Evolutionary conservation across 2,888 invertebrate species (phyloP), one percentile per base, ranked within the genome.

Genomic region (Dendrolimus houi): DNA sequence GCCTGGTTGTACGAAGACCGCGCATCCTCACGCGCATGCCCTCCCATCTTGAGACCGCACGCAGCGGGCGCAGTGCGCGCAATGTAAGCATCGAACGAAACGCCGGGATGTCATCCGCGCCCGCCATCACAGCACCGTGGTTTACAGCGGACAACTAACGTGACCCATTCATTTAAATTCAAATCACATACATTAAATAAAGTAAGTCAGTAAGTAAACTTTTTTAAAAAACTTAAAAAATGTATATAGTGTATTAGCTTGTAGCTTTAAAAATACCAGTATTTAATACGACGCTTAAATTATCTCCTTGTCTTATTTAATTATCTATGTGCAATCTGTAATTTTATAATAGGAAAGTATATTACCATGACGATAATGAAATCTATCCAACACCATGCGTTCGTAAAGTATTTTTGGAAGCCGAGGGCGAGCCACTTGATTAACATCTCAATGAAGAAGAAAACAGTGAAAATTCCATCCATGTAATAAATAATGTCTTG

Each of bases 301-400:
- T 29, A 29, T 29, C 29, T 29, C 6, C 29, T 29, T 29, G 3
- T 29, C 29, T 29, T 29, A 29, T 29, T 29, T 0, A 29, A 29
- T 29, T 0, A 3, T 29, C 29, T 29, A 29, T 29, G 0, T 29
- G 29, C 29, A 29, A 29, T 29, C 3, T 29, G 29, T 3, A 29
- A 29, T 3, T 29, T 29, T 6, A 29, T 14, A 55, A n/a, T 55
- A 55, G 9, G 41, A 13, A 41, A 55, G 55, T 56, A 54, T 60
- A 52, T 66, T 93, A 98, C 99, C 96, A 97, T 97, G 74, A 99
- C 99, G 91, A 99, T 99, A 81, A 98, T 95, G 91, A 99, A 99
- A 92, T 99, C 99, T 75, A 99, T 95, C 99, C 98, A 99, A 92
- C 99, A 99, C 99, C 99, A 99, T 62, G 98, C 98, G 80, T 99